Evolutionary conservation across 1,140 invertebrate genomes (phyloP).

Genomic region (Drosophila lini): DNA sequence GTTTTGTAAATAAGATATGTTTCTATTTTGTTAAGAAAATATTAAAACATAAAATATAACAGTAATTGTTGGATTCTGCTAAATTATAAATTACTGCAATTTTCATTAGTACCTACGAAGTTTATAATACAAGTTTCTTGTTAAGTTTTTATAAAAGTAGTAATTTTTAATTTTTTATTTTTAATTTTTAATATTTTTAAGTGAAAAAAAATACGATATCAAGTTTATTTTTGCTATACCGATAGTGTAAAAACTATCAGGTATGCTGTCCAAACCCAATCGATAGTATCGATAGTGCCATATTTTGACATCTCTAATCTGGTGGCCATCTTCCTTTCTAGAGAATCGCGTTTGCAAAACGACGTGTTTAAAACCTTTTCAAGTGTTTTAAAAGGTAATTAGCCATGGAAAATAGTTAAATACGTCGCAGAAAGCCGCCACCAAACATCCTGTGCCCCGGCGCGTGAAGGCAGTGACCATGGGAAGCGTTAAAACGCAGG

Average conservation of each 20-base stretch:
- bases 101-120: background rate
- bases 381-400: slow-evolving; percentile 84
- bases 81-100: background rate
- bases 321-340: slow-evolving; percentile 78
- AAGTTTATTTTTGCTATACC: background rate
- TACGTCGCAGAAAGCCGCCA: slow-evolving; percentile 15
- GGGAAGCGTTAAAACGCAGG: slow-evolving; percentile 9
- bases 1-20: background rate
- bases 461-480: slow-evolving; percentile 26
- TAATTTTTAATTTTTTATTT: too few species aligned
- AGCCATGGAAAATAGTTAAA: slow-evolving; percentile 29
- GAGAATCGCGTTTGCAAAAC: slow-evolving; percentile 78
- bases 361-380: slow-evolving; percentile 84
- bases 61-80: background rate
- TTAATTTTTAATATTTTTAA: background rate
- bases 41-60: background rate
- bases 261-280: background rate
- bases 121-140: background rate
- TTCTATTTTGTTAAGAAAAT: background rate
- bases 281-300: slow-evolving; percentile 5
- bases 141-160: too few species aligned
- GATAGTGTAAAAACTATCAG: background rate
- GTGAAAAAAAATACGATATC: background rate
- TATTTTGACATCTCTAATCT: slow-evolving; percentile 2
- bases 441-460: background rate